A percentile compares a stretch with the other conserved stretches of the same genome.
phyloP scores from a whole-genome alignment of 2,797 vertebrate species.

The Acanthopagrus latus region DNA sequence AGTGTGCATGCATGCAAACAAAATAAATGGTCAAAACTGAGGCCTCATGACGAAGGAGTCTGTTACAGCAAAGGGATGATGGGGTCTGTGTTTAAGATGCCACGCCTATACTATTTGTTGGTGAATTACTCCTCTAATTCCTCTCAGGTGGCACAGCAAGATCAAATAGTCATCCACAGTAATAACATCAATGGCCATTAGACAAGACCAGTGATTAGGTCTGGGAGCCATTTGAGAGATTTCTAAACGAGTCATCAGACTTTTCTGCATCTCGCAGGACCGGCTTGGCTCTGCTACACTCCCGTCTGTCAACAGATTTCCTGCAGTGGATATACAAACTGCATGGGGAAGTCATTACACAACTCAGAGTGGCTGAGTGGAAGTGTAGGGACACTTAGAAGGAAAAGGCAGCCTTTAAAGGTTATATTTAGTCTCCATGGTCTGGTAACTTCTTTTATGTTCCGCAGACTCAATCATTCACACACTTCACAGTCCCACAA shows the following conservation, averaged over 20 bases:
- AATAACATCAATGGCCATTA: slow-evolving; percentile 75
- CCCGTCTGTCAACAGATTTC: slow-evolving; percentile 51
- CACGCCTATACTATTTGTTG: slow-evolving; percentile 49
- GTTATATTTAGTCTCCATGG: slow-evolving; percentile 73
- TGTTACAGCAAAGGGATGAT: slow-evolving; percentile 22
- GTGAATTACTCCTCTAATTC: slow-evolving; percentile 65
- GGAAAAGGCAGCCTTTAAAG: slow-evolving; percentile 64
- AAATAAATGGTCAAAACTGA: slow-evolving; percentile 33
- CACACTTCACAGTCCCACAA: slow-evolving; percentile 63
- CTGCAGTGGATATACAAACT: slow-evolving; percentile 57
- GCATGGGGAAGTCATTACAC: slow-evolving; percentile 61
- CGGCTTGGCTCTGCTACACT: slow-evolving; percentile 22
- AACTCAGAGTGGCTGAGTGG: slow-evolving; percentile 52
- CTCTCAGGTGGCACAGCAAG: slow-evolving; percentile 59
- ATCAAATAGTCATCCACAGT: slow-evolving; percentile 71
- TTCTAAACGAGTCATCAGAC: slow-evolving; percentile 67
- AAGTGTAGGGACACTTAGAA: slow-evolving; percentile 30
- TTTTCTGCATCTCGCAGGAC: slow-evolving; percentile 51
- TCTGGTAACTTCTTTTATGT: slow-evolving; percentile 77
- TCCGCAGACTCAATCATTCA: slow-evolving; percentile 71
- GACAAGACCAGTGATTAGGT: slow-evolving; percentile 69
- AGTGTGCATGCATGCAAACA: slow-evolving; percentile 32
- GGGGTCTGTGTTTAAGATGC: slow-evolving; percentile 46
- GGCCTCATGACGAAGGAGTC: slow-evolving; percentile 34
- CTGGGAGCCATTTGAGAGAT: slow-evolving; percentile 63